These are phyloP conservation scores for Pseudochaenichthys georgianus DNA, from an alignment of 2,797 vertebrate genomes.

Conservation along the genomic window DNA sequence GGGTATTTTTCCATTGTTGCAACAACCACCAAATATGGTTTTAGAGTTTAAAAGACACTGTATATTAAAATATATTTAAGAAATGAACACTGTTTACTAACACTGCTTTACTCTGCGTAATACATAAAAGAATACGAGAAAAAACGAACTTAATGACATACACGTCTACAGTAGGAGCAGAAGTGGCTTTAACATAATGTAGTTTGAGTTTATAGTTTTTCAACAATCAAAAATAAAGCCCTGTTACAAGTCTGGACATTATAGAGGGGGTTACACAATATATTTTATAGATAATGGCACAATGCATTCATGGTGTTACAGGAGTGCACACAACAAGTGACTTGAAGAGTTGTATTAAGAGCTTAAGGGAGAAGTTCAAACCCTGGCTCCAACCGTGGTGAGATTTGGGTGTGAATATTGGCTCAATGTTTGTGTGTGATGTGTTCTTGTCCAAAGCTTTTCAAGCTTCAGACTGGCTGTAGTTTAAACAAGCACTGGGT, in stretches of 20 bases:
- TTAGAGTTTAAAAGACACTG: too few species aligned
- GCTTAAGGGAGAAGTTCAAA: not conserved
- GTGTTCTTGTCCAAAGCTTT: not conserved
- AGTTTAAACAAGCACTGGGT: not conserved
- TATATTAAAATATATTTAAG: too few species aligned
- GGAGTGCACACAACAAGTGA: not conserved
- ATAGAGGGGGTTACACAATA: not conserved
- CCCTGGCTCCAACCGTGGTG: too few species aligned
- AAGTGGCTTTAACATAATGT: too few species aligned
- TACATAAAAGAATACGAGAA: too few species aligned
- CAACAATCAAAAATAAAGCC: not conserved
- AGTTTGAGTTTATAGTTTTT: not conserved
- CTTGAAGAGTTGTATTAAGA: not conserved
- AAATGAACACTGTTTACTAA: too few species aligned
- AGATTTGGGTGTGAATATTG: not conserved
- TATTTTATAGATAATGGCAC: not conserved
- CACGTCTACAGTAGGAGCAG: too few species aligned
- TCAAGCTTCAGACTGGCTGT: not conserved
- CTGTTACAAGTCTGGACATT: not conserved
- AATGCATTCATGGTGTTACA: not conserved
- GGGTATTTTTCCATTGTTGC: too few species aligned
- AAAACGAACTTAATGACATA: too few species aligned
- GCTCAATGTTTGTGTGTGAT: not conserved
- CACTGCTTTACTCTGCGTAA: too few species aligned
- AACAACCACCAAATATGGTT: too few species aligned